Evolutionary conservation across 2,888 invertebrate genomes (phyloP).

Genomic region (Scaptomyza polygonia): DNA sequence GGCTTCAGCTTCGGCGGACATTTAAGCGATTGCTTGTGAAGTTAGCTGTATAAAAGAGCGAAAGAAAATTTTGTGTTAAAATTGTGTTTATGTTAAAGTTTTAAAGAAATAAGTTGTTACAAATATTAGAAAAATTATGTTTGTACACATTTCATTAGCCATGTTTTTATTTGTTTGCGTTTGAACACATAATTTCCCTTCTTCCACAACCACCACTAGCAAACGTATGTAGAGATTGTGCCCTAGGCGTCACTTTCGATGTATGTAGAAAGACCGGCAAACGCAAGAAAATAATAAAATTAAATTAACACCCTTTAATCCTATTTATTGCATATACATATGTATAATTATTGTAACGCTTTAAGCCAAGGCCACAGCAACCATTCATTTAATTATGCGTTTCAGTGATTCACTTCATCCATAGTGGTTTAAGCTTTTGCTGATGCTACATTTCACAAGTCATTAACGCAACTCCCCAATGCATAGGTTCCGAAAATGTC

Average conservation of each 20-base stretch:
- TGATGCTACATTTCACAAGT: slow-evolving; percentile 59
- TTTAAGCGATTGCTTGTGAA: slow-evolving; percentile 36
- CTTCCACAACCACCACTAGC: slow-evolving; percentile 15
- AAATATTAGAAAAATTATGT: too few species aligned
- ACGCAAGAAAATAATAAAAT: slow-evolving; percentile 9
- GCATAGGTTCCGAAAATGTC: slow-evolving; percentile 24
- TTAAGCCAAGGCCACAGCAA: slow-evolving; percentile 19
- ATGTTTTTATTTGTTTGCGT: background rate
- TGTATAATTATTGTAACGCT: slow-evolving; percentile 9
- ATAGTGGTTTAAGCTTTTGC: slow-evolving; percentile 48
- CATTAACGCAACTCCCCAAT: slow-evolving; percentile 68
- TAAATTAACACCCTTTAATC: slow-evolving; percentile 15
- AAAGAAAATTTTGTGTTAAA: too few species aligned
- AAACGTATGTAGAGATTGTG: slow-evolving; percentile 66
- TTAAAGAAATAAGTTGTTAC: too few species aligned
- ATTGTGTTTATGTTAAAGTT: too few species aligned
- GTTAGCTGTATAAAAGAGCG: slow-evolving; percentile 20
- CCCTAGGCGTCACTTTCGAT: slow-evolving; percentile 77
- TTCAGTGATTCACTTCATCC: slow-evolving; percentile 34
- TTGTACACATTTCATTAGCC: too few species aligned
- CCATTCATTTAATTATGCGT: slow-evolving; percentile 24
- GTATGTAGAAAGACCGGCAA: slow-evolving; percentile 64
- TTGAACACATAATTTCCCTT: slow-evolving; percentile 17
- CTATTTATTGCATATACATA: slow-evolving; percentile 16
- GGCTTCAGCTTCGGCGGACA: slow-evolving; percentile 79